Conservation (phyloP, 2,888 invertebrate species). For the Anodontia alba region DNA sequence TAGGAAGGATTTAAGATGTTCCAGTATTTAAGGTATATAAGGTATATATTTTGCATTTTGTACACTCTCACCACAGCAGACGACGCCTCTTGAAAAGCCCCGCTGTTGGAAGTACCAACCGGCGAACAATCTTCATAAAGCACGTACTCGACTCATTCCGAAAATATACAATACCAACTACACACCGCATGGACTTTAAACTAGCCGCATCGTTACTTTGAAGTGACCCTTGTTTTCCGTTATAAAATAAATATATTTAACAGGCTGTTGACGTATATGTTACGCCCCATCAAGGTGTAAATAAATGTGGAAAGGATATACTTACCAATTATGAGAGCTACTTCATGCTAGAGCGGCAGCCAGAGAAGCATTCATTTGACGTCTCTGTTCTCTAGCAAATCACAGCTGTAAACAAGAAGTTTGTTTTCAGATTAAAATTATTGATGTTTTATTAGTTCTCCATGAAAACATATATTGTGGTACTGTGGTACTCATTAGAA, state of each 20-base stretch:
- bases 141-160: neutral
- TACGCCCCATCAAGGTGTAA: constrained; percentile 1
- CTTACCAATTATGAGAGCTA: constrained; percentile 51
- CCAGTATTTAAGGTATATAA: too few species aligned
- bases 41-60: too few species aligned
- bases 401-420: too few species aligned
- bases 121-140: neutral
- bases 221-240: neutral
- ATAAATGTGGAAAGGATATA: neutral
- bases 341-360: constrained; percentile 46
- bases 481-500: too few species aligned
- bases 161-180: neutral
- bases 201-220: neutral
- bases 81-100: too few species aligned
- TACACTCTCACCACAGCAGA: too few species aligned
- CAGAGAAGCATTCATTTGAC: constrained; percentile 46
- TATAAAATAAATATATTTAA: neutral
- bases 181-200: neutral
- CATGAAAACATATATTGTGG: too few species aligned
- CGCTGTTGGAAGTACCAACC: too few species aligned
- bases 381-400: constrained; percentile 42
- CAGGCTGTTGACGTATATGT: constrained; percentile 3
- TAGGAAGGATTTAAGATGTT: too few species aligned
- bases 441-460: too few species aligned
- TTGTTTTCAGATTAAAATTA: too few species aligned